These are phyloP conservation scores for Amitus sp. DNA, from an alignment of 2,888 invertebrate species.

Conservation along the genomic window DNA sequence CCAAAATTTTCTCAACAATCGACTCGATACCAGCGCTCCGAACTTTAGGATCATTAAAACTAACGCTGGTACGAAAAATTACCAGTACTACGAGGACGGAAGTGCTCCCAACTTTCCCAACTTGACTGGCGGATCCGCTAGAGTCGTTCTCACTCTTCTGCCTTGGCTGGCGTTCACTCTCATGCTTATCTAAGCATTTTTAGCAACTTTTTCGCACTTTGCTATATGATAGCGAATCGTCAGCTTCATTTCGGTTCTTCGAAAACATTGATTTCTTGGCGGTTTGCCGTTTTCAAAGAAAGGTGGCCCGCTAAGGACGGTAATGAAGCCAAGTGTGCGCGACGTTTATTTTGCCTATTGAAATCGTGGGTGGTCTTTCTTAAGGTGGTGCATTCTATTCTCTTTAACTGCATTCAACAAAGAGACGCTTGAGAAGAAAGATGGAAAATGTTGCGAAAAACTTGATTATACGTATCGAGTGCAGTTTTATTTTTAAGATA, in stretches of 20 bases:
- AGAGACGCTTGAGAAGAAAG: conserved; percentile 19
- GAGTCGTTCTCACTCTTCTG: neutral
- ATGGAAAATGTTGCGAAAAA: conserved; percentile 23
- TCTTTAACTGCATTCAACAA: no score
- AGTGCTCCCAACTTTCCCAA: conserved; percentile 47
- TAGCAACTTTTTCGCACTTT: no score
- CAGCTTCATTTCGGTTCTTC: conserved; percentile 3
- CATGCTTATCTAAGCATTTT: conserved; percentile 23
- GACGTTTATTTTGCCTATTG: no score
- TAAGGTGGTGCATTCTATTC: no score
- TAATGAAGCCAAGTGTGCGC: no score
- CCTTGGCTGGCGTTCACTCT: conserved; percentile 18
- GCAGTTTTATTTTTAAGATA: conserved; percentile 27
- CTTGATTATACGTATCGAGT: conserved; percentile 25
- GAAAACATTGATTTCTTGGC: neutral
- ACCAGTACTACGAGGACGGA: conserved; percentile 68
- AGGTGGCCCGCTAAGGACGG: no score
- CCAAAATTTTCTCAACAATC: conserved; percentile 73
- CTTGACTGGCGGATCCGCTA: conserved; percentile 22
- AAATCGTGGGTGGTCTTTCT: no score
- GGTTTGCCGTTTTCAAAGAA: no score
- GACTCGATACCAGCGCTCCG: conserved; percentile 69
- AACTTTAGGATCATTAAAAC: conserved; percentile 74
- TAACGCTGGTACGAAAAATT: conserved; percentile 72
- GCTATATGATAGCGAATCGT: no score